phyloP scores from a whole-genome alignment of 2,888 invertebrate species.

The Caenorhabditis wallacei region DNA sequence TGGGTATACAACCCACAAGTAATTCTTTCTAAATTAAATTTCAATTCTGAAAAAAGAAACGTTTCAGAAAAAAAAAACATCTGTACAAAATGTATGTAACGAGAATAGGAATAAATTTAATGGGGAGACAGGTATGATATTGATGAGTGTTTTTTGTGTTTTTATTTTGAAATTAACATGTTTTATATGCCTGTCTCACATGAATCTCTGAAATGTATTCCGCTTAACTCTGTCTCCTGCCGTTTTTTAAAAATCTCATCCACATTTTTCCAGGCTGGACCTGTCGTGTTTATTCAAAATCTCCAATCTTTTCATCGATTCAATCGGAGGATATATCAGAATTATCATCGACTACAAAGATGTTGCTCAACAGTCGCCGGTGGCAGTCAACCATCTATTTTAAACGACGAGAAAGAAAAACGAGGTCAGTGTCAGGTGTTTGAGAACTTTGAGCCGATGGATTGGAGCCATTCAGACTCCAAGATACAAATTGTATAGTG shows the following conservation, averaged over 20 bases:
- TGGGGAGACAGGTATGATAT: conserved; percentile 21
- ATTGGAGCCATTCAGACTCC: conserved; percentile 18
- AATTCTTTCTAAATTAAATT: conserved; percentile 5
- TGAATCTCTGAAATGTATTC: too few relatives aligned
- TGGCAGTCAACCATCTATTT: conserved; percentile 14
- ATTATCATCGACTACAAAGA: conserved; percentile 25
- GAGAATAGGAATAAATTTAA: conserved; percentile 30
- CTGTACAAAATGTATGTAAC: conserved; percentile 41
- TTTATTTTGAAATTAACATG: background rate
- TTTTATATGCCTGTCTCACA: background rate
- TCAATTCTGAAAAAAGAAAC: background rate
- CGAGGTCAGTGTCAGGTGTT: conserved; percentile 26
- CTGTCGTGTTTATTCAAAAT: background rate
- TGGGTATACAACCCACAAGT: conserved; percentile 19
- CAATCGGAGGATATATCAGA: background rate
- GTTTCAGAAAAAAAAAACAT: background rate
- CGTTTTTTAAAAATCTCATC: too few relatives aligned
- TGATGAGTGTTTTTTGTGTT: background rate
- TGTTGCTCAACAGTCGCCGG: conserved; percentile 31
- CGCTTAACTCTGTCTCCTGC: too few relatives aligned
- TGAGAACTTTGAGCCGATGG: background rate
- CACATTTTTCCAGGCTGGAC: conserved; percentile 6
- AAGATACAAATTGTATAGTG: conserved; percentile 43
- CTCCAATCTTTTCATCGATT: background rate
- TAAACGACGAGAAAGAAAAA: conserved; percentile 15